Conservation (phyloP, 2,113 vertebrate species). For the Syrmaticus mikado region DNA sequence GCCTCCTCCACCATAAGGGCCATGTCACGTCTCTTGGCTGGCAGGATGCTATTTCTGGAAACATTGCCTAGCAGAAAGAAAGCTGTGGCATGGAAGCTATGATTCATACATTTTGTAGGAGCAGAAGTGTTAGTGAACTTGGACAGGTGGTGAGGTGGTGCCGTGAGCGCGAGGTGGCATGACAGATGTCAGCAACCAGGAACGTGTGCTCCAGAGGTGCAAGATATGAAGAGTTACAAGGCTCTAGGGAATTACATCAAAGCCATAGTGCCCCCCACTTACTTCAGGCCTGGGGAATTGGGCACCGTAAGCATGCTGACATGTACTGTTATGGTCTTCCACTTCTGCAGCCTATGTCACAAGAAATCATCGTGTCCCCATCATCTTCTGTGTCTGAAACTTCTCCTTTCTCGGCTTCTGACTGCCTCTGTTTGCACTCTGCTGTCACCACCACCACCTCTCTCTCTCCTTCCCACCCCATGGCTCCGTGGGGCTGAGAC, state of each 20-base stretch:
- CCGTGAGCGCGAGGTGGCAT: neutral
- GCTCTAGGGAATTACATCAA: neutral
- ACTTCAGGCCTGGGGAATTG: constrained; percentile 31
- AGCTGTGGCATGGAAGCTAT: constrained; percentile 20
- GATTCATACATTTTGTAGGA: constrained; percentile 52
- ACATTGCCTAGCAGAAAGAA: constrained; percentile 20
- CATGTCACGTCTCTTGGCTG: constrained; percentile 47
- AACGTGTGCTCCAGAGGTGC: constrained; percentile 18
- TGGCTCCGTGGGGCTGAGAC: neutral
- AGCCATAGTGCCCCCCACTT: constrained; percentile 11
- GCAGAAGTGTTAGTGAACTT: constrained; percentile 53
- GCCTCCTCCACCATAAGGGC: constrained; percentile 21
- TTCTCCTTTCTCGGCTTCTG: neutral
- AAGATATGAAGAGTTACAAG: constrained; percentile 19
- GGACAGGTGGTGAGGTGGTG: constrained; percentile 58
- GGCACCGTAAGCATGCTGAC: neutral
- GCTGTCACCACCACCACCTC: neutral
- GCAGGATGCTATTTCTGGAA: constrained; percentile 60
- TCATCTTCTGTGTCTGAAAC: neutral
- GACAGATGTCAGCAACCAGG: constrained; percentile 59
- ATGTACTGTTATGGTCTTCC: constrained; percentile 44
- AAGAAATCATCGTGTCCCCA: neutral
- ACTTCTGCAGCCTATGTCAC: constrained; percentile 37
- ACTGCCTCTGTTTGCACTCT: neutral
- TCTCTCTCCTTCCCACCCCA: neutral